Evolutionary conservation across 1,140 invertebrate species (phyloP).

Genomic region (Protaetia brevitarsis): DNA sequence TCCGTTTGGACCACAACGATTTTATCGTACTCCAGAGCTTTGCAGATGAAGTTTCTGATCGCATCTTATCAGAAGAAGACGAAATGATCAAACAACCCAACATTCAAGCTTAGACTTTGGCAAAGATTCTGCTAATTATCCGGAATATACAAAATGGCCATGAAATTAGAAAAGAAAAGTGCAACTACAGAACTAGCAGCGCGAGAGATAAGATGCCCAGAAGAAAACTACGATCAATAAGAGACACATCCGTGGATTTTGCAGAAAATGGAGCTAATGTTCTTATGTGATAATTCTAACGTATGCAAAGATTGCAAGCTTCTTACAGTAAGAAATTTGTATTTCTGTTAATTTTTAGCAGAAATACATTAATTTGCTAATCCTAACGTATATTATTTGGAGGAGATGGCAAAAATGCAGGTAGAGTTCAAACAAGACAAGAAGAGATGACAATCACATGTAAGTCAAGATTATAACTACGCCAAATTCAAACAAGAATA

Average conservation of each 20-base stretch:
- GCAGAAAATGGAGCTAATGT: not conserved
- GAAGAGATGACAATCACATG: not conserved
- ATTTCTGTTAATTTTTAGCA: too few species aligned
- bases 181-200: too few species aligned
- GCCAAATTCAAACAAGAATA: slow-evolving; percentile 39
- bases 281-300: too few species aligned
- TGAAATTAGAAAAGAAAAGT: not conserved
- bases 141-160: slow-evolving; percentile 32
- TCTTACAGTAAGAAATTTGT: too few species aligned
- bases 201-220: slow-evolving; percentile 10
- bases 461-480: slow-evolving; percentile 41
- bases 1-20: slow-evolving; percentile 37
- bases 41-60: slow-evolving; percentile 36
- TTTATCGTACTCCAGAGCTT: slow-evolving; percentile 44
- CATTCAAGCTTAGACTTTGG: slow-evolving; percentile 25
- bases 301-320: too few species aligned
- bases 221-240: slow-evolving; percentile 18
- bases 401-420: slow-evolving; percentile 29
- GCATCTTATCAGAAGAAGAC: slow-evolving; percentile 41
- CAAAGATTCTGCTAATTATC: slow-evolving; percentile 34
- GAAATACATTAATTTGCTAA: slow-evolving; percentile 25
- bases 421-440: slow-evolving; percentile 19
- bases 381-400: slow-evolving; percentile 31
- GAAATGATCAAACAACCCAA: slow-evolving; percentile 41
- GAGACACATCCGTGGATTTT: not conserved